Percentiles rank a stretch among this genome's conserved stretches.
These are phyloP conservation scores for Lerista edwardsae DNA, from an alignment of 2,797 vertebrate species.

Conservation along the genomic window DNA sequence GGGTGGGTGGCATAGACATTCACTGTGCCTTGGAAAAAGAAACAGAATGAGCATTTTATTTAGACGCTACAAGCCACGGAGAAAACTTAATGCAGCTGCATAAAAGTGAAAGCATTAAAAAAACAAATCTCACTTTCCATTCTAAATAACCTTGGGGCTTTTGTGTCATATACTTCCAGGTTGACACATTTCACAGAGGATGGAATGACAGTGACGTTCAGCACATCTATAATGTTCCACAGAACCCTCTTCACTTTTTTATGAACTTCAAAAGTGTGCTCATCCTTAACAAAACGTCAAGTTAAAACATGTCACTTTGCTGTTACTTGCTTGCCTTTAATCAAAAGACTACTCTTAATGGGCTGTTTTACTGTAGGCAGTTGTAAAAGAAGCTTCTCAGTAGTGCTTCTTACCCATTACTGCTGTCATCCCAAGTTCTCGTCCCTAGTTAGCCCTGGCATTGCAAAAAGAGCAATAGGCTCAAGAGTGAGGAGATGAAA, in stretches of 20 bases:
- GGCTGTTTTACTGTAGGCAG: constrained; percentile 71
- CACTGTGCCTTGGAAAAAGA: constrained; percentile 70
- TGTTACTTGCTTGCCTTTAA: constrained; percentile 73
- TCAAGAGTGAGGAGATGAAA: constrained; percentile 43
- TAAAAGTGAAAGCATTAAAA: constrained; percentile 70
- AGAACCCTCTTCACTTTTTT: constrained; percentile 73
- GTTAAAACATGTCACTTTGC: constrained; percentile 77
- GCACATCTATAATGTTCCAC: constrained; percentile 68
- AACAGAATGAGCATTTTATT: constrained; percentile 74
- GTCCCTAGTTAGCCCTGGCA: constrained; percentile 43
- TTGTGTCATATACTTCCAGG: constrained; percentile 73
- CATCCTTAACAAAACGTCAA: constrained; percentile 75
- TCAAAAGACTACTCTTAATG: constrained; percentile 71
- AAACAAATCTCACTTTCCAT: constrained; percentile 67
- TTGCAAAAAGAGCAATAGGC: constrained; percentile 22
- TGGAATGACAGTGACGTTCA: constrained; percentile 71
- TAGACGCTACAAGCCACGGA: constrained; percentile 67
- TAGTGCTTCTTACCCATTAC: constrained; percentile 56
- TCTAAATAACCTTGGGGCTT: constrained; percentile 73
- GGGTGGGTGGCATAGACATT: constrained; percentile 74
- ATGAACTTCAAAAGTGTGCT: constrained; percentile 70
- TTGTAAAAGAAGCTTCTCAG: constrained; percentile 57
- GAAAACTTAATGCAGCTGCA: constrained; percentile 70
- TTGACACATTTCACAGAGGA: constrained; percentile 70
- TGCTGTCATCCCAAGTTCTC: constrained; percentile 61